Evolutionary conservation across 2,113 vertebrate species (phyloP).

Genomic region (Spea multiplicata): DNA sequence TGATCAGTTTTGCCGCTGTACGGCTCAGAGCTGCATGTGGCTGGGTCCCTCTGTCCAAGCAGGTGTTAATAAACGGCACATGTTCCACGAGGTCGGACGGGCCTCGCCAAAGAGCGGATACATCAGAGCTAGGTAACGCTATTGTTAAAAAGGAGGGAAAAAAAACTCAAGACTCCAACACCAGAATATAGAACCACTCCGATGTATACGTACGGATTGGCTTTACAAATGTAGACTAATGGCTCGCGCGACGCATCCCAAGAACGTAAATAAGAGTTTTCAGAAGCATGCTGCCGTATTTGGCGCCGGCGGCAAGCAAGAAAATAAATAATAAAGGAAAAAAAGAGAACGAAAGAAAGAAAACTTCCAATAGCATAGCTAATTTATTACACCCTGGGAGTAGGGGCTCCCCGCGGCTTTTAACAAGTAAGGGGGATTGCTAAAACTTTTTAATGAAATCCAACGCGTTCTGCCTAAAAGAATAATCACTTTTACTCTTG

Average conservation of each 20-base stretch:
- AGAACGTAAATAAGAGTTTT: no score
- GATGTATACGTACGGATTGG: no score
- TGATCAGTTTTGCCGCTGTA: slow-evolving; percentile 91
- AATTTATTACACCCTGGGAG: slow-evolving; percentile 74
- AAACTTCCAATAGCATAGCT: slow-evolving; percentile 67
- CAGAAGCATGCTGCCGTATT: no score
- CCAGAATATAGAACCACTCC: no score
- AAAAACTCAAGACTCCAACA: no score
- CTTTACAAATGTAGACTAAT: no score
- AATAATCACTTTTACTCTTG: slow-evolving; percentile 84
- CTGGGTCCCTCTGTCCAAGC: slow-evolving; percentile 84
- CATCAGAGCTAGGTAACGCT: slow-evolving; percentile 60
- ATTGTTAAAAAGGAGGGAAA: slow-evolving; percentile 60
- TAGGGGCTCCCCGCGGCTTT: slow-evolving; percentile 73
- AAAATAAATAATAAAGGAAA: neutral
- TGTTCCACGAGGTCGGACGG: slow-evolving; percentile 86
- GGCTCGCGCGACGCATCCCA: no score
- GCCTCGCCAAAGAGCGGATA: slow-evolving; percentile 67
- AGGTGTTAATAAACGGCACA: slow-evolving; percentile 99
- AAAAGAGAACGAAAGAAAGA: slow-evolving; percentile 62
- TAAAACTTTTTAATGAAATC: slow-evolving; percentile 82
- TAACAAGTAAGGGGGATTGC: slow-evolving; percentile 78
- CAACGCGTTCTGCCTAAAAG: slow-evolving; percentile 73
- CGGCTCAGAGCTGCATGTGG: slow-evolving; percentile 80
- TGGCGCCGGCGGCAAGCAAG: no score